Base-by-base conservation (phyloP, 2,888 invertebrate species). In the Ctenicera cuprea region DNA sequence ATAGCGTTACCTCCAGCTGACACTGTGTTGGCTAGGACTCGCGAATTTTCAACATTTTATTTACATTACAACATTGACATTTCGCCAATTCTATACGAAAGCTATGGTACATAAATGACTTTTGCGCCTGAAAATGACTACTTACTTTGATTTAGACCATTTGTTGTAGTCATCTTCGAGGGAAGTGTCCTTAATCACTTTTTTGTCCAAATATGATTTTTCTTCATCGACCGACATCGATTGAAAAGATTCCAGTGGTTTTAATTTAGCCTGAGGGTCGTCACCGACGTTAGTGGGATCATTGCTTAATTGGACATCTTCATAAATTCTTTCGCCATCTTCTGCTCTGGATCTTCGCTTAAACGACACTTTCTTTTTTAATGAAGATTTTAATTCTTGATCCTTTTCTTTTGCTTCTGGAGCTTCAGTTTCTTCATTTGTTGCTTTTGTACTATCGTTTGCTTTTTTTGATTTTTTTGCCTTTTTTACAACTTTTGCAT, bases 61-160 rank as follows among this genome's bases (percentile, higher is more conserved):
- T 70, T 70, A 48, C 50, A 52, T 63, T 62, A 52, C 16, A 30
- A 45, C 68, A 69, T 69, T 69, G 69, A 69, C 48, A 48, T 48
- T 69, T 61, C 14, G 69, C 69, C 69, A 69, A 69, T 12, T 66
- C 41, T 52, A n/a, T 7, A 12, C 30, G n/a, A n/a, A 37, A 16
- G 3, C 43, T n/a, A 3, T 16, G 43, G n/a, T 16, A n/a, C 2
- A 12, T 38, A n/a, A n/a, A n/a, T n/a, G n/a, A 38, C 12, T 38
- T 12, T 38, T n/a, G n/a, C n/a, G n/a, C n/a, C n/a, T 38, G 5
- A 38, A 37, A 59, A 59, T n/a, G 1, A 61, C 22, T 63, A 80
- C 87, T 85, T 82, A 87, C 87, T 83, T 85, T 82, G 82, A 79
- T 84, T 85, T 86, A 76, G 87, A 87, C 87, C 87, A 87, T 84